Evolutionary conservation across 2,888 invertebrate species (phyloP), one percentile per base, ranked within the genome.

Genomic region (Drosophila anomelani): DNA sequence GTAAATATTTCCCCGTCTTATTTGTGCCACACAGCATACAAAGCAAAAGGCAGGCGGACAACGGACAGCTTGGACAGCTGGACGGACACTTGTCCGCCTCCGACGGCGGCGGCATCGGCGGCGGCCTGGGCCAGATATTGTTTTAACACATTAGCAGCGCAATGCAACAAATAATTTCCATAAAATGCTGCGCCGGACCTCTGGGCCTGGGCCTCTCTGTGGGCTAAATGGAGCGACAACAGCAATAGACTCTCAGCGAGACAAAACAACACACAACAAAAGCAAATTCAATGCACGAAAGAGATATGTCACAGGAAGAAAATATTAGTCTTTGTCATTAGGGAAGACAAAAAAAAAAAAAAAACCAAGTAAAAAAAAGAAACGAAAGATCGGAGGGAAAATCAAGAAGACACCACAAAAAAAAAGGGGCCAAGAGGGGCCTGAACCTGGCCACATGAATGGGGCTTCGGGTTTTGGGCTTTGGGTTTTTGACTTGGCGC

Each of bases 271-370:
- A 64, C 54, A 44, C 66, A 49, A 67, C 68, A 76, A 76, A 72
- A 62, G 64, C 56, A 76, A 76, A 76, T 76, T 72, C 66, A 76
- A 72, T 76, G 72, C 49, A 60, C 61, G 78, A 77, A 80, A 90
- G 84, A 84, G 90, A 90, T 90, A 90, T 90, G 91, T 91, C 91
- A 91, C 91, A 91, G 91, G 91, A 91, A 91, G 91, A 91, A 90
- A 91, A 91, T 91, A 91, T 91, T 91, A 84, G 91, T 89, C 85
- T 91, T 91, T 90, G 91, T 90, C 86, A 91, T 91, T 91, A 91
- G 90, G 85, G 80, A 84, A 90, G 89, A 86, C 78, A 86, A 79
- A 83, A 85, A 81, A 76, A 76, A 7, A 58, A 44, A 54, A 23
- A 20, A 20, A n/a, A n/a, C 20, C 62, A 72, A 66, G 59, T 75